Percentiles rank a stretch among this genome's conserved stretches.
These are phyloP conservation scores for Leiothrix lutea DNA, from an alignment of 2,113 vertebrate genomes.

Conservation along the genomic window DNA sequence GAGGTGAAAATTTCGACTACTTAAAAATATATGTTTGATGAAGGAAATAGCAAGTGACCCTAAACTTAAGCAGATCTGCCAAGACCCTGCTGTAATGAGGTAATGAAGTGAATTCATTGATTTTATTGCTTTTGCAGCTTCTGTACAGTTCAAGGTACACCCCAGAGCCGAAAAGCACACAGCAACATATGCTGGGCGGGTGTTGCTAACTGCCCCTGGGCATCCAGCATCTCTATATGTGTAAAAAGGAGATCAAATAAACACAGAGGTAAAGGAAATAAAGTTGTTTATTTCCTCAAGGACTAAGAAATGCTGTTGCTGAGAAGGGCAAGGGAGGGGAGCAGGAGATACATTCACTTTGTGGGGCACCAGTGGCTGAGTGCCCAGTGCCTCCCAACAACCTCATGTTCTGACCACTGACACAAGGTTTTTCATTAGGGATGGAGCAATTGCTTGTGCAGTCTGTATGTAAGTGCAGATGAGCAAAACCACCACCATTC, in stretches of 20 bases:
- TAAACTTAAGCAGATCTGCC: background rate
- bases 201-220: background rate
- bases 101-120: background rate
- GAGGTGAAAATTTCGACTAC: background rate
- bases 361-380: no score
- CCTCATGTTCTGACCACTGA: background rate
- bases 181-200: background rate
- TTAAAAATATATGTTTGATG: background rate
- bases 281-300: background rate
- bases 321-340: background rate
- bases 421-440: background rate
- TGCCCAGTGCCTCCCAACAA: background rate
- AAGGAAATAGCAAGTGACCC: background rate
- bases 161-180: background rate
- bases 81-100: background rate
- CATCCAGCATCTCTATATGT: background rate
- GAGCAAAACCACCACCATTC: background rate
- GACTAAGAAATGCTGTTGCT: background rate
- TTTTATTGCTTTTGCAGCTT: background rate
- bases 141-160: background rate
- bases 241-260: background rate
- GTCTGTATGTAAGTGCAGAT: background rate
- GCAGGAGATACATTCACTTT: accelerated
- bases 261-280: background rate
- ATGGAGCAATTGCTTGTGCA: background rate